These are phyloP conservation scores for Cnemophilus loriae DNA, from an alignment of 2,113 vertebrate species.

Conservation along the genomic window DNA sequence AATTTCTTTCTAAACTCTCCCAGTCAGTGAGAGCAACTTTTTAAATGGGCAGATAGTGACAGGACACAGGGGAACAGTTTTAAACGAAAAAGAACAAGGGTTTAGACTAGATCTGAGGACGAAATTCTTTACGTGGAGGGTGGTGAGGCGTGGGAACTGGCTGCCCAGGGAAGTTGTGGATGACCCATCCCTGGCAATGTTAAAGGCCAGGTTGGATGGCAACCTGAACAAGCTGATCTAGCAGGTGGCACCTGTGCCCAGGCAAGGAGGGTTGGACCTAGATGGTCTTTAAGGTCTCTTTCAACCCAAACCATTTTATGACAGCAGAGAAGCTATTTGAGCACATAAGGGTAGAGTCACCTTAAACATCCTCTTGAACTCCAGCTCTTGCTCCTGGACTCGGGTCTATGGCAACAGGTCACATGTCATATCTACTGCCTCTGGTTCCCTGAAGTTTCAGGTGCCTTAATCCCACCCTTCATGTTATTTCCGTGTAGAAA, in stretches of 20 bases:
- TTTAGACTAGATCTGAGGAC: background rate
- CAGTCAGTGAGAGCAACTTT: background rate
- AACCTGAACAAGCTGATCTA: background rate
- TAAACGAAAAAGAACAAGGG: background rate
- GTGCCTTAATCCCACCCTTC: background rate
- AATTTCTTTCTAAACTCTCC: background rate
- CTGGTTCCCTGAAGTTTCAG: background rate
- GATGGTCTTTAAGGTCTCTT: background rate
- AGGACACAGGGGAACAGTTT: background rate
- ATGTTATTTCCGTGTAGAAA: background rate
- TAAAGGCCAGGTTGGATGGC: background rate
- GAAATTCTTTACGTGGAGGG: background rate
- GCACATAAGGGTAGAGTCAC: background rate
- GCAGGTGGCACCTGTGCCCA: background rate
- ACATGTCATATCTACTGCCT: accelerated
- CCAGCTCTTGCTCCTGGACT: background rate
- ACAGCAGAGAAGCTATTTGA: background rate
- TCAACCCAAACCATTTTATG: background rate
- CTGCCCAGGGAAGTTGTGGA: background rate
- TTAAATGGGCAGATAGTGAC: background rate
- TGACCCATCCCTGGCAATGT: background rate
- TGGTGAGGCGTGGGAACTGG: background rate
- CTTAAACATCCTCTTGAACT: background rate
- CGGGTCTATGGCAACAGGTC: background rate
- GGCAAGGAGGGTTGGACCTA: background rate